These are phyloP conservation scores for Acromyrmex charruanus DNA, from an alignment of 1,140 invertebrate species.

Conservation along the genomic window DNA sequence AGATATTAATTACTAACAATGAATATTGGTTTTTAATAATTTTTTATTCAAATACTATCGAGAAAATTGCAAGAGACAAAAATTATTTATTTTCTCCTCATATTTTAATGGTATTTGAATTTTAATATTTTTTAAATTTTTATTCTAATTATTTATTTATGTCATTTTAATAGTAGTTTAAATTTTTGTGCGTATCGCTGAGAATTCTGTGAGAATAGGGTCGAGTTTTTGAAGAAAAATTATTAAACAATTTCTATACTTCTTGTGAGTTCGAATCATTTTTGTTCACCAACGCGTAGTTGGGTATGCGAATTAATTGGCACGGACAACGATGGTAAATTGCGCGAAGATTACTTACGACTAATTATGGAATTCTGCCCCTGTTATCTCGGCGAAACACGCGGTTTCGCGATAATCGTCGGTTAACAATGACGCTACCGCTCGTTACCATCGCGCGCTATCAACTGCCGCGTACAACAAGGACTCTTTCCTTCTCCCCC, in stretches of 20 bases:
- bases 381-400: constrained; percentile 82
- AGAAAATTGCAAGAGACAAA: too few species aligned
- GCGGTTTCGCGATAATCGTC: constrained; percentile 82
- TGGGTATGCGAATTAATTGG: constrained; percentile 33
- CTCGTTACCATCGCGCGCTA: constrained; percentile 70
- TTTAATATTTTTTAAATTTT: neutral
- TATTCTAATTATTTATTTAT: too few species aligned
- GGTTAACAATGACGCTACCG: constrained; percentile 77
- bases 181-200: neutral
- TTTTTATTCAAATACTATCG: too few species aligned
- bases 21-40: too few species aligned
- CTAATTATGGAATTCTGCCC: constrained; percentile 74
- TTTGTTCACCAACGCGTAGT: neutral
- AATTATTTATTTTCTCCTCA: too few species aligned
- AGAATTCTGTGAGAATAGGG: neutral
- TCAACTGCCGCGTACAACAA: constrained; percentile 45
- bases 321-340: constrained; percentile 47
- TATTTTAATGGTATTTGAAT: neutral
- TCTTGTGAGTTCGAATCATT: neutral
- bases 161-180: neutral
- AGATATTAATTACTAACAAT: too few species aligned
- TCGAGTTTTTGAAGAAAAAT: neutral
- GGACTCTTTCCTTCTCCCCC: neutral
- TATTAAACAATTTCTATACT: neutral
- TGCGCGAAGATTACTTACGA: constrained; percentile 54